Evolutionary conservation across 1,140 invertebrate genomes (phyloP).

Genomic region (Neomicropteryx cornuta): DNA sequence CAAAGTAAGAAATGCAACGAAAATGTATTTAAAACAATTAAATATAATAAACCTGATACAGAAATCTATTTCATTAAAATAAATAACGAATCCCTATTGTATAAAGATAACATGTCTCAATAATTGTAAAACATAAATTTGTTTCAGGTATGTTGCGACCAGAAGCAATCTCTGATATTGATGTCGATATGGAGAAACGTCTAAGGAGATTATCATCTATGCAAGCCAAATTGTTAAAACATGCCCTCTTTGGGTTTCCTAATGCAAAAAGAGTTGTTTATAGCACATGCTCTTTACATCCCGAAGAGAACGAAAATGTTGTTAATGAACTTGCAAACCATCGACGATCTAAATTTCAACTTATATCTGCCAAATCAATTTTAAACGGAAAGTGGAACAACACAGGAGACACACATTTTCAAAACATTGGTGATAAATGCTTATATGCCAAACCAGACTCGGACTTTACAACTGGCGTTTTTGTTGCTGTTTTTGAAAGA

Average conservation of each 20-base stretch:
- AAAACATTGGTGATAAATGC: constrained; percentile 56
- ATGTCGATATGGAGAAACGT: too few species aligned
- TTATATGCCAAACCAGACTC: constrained; percentile 61
- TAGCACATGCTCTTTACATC: constrained; percentile 86
- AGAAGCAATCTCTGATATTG: too few species aligned
- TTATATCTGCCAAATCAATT: constrained; percentile 46
- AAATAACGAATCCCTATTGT: too few species aligned
- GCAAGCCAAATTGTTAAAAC: constrained; percentile 75
- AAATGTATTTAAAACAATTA: too few species aligned
- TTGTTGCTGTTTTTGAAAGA: constrained; percentile 79
- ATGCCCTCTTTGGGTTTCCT: constrained; percentile 75
- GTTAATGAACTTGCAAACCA: constrained; percentile 50
- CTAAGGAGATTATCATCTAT: constrained; percentile 63
- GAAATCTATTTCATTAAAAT: too few species aligned
- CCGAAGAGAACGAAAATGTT: constrained; percentile 89
- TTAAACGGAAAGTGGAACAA: constrained; percentile 54
- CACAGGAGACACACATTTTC: constrained; percentile 50
- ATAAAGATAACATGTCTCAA: too few species aligned
- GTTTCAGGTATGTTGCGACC: constrained; percentile 30
- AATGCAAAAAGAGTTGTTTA: constrained; percentile 80
- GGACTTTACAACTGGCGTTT: constrained; percentile 88
- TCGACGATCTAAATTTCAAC: constrained; percentile 46
- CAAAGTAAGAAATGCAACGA: too few species aligned
- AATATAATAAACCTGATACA: too few species aligned
- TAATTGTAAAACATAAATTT: too few species aligned